Base-by-base conservation (phyloP, 2,888 invertebrate genomes). In the Myopa testacea region DNA sequence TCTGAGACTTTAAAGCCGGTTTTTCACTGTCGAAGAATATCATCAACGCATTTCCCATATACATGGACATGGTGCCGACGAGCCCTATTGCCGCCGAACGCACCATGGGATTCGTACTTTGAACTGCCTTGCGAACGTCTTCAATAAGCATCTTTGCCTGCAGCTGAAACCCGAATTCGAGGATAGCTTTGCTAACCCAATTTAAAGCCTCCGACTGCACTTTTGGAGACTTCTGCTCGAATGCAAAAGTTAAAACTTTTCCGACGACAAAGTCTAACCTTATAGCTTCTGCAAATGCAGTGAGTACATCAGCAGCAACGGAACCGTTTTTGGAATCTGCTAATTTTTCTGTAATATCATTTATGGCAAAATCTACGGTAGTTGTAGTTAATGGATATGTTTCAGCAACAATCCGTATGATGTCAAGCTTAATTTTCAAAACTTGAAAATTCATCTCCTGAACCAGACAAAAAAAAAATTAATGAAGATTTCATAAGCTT, bases 401-500 rank as follows among this genome's bases (percentile, higher is more conserved):
- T 87, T 95, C 94, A 0, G 95, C 95, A 38, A 97, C 90, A 81
- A 92, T 92, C 82, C 94, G 94, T 77, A 97, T 92, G 14, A 94
- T 92, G 82, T 97, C 97, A 19, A 98, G 88, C 82, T 95, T 93
- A 0, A 94, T 91, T 87, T 96, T 97, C 72, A 97, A 89, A 16
- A 96, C 97, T 91, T 97, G 97, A 80, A 97, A 96, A 87, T 98
- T 97, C 78, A 95, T 97, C 85, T 98, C 98, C 87, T 96, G 37
- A 12, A 19, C 3, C 58, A 40, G 78, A 81, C 10, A 72, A 67
- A 62, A 40, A 58, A 65, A 26, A 26, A 26, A 26, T 26, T 12
- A n/a, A 70, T 12, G 50, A 40, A 68, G 34, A 10, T 26, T 14
- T 60, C 92, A 89, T 55, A 62, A 79, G 58, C 75, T 70, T 67